Evolutionary conservation across 2,888 invertebrate species (phyloP).

Genomic region (Macrophya annulata): DNA sequence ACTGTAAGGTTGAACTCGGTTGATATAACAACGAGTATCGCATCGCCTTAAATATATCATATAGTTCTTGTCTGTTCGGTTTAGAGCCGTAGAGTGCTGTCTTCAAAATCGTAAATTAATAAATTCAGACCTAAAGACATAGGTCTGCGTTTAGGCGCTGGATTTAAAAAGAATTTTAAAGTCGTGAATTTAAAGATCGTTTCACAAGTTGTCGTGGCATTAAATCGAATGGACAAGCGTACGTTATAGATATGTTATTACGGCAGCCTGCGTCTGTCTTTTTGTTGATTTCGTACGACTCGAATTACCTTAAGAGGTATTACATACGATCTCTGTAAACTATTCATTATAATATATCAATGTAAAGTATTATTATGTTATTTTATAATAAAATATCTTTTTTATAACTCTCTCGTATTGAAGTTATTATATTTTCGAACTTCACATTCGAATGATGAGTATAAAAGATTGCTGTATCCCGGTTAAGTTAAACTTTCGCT

Average conservation of each 20-base stretch:
- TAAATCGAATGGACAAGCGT: not conserved
- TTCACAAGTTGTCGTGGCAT: not conserved
- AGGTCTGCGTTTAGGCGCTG: not conserved
- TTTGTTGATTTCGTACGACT: constrained; percentile 1
- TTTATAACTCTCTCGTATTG: constrained; percentile 14
- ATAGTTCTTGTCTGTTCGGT: not conserved
- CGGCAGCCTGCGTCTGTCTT: not conserved
- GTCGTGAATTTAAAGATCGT: not conserved
- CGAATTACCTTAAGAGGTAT: not conserved
- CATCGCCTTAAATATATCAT: not conserved
- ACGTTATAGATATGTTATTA: not conserved
- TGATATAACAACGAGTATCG: too few relatives aligned
- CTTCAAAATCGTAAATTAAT: not conserved
- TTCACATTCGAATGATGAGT: not conserved
- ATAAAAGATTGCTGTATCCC: too few relatives aligned
- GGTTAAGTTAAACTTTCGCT: too few relatives aligned
- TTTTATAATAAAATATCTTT: constrained; percentile 54
- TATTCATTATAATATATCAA: constrained; percentile 23
- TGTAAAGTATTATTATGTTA: constrained; percentile 49
- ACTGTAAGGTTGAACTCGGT: too few relatives aligned
- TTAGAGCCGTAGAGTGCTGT: not conserved
- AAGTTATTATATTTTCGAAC: not conserved
- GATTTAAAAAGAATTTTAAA: not conserved
- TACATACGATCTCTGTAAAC: constrained; percentile 8
- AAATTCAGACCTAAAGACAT: not conserved